phyloP scores from a whole-genome alignment of 2,113 vertebrate species.

The Rhinolophus sinicus region DNA sequence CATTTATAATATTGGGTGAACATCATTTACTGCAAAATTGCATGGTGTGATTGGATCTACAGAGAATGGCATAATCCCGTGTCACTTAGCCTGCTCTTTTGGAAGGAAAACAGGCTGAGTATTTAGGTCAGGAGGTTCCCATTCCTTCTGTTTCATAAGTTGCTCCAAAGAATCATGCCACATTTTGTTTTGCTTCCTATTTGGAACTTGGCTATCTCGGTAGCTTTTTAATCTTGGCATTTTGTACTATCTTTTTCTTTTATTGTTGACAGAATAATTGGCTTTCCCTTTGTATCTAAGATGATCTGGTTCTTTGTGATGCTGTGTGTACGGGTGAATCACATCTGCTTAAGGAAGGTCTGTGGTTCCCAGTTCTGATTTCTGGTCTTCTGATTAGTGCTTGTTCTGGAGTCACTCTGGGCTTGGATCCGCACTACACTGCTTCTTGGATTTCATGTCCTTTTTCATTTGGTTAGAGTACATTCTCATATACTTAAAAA shows the following conservation, averaged over 20 bases:
- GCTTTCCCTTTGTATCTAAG: background rate
- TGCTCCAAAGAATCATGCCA: background rate
- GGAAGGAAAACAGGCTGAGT: background rate
- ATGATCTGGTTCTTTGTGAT: background rate
- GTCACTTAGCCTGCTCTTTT: too few relatives aligned
- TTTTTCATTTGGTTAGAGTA: background rate
- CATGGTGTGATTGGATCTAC: background rate
- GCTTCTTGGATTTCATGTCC: background rate
- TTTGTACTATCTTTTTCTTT: too few relatives aligned
- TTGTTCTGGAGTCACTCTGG: background rate
- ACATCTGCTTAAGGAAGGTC: background rate
- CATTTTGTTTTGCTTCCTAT: background rate
- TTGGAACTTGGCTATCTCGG: too few relatives aligned
- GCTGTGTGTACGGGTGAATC: background rate
- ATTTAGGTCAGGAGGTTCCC: background rate
- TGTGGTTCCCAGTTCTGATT: background rate
- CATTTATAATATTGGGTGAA: background rate
- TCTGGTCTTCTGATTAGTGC: too few relatives aligned
- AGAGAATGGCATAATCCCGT: background rate
- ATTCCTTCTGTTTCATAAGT: background rate
- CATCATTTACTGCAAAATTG: too few relatives aligned
- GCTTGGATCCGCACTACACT: background rate
- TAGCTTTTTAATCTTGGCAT: background rate
- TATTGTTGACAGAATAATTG: background rate
- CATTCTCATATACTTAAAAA: too few relatives aligned